A percentile compares a stretch with the other conserved stretches of the same genome.
Conservation (phyloP, 64 coral and sea anemone genomes). For the Pocillopora verrucosa region DNA sequence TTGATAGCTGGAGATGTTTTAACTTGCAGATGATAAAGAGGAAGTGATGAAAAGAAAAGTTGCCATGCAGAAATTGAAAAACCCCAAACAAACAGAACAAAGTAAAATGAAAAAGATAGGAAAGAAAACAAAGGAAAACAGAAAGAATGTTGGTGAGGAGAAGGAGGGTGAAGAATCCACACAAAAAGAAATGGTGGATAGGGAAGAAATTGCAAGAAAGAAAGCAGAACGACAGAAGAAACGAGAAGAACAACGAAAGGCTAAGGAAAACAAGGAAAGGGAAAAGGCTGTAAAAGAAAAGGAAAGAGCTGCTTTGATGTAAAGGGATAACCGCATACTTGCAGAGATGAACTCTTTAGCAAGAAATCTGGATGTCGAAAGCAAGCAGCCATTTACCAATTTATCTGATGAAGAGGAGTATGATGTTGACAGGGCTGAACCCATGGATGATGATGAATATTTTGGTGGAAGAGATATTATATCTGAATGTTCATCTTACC, state of each 20-base stretch:
- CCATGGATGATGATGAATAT: too few species aligned
- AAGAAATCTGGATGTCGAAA: too few species aligned
- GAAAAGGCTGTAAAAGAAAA: slow-evolving; percentile 8
- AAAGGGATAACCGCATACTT: neutral
- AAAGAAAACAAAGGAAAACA: neutral
- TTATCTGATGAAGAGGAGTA: neutral
- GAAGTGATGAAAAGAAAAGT: slow-evolving; percentile 6
- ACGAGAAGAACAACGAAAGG: neutral
- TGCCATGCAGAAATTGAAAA: neutral
- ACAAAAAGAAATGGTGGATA: slow-evolving; percentile 16
- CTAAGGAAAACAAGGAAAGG: neutral
- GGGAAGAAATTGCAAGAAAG: neutral
- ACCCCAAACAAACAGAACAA: neutral
- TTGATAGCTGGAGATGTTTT: too few species aligned
- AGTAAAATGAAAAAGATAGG: neutral
- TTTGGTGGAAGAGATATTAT: too few species aligned
- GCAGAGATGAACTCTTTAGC: neutral
- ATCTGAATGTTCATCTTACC: neutral
- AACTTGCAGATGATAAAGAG: slow-evolving; percentile 21
- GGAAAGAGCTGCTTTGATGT: neutral
- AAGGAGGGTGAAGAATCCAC: neutral
- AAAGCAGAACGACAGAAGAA: neutral
- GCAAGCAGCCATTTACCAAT: too few species aligned
- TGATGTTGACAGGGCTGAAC: neutral
- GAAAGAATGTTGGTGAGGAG: neutral